phyloP scores from a whole-genome alignment of 2,888 invertebrate genomes.

The Macrosiphum euphorbiae region DNA sequence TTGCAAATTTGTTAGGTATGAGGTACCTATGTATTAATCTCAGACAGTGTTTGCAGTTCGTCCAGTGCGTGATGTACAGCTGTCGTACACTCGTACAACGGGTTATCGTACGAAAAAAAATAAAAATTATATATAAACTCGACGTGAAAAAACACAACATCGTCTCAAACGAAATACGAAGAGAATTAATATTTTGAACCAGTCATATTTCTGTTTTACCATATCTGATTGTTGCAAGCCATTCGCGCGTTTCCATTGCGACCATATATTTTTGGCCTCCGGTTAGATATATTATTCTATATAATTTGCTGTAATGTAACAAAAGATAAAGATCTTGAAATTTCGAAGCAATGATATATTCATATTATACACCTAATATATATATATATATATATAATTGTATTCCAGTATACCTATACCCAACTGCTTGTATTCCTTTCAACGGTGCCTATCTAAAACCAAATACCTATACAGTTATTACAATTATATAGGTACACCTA shows the following conservation, averaged over 20 bases:
- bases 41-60: not conserved
- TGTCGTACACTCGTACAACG: not conserved
- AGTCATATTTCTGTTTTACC: slow-evolving; percentile 7
- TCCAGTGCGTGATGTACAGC: not conserved
- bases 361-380: too few relatives aligned
- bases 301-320: not conserved
- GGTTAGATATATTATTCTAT: not conserved
- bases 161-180: not conserved
- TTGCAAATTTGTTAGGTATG: not conserved
- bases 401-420: not conserved
- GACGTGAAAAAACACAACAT: not conserved
- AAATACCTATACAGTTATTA: not conserved
- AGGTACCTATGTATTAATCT: not conserved
- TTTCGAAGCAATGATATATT: not conserved
- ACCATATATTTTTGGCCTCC: not conserved
- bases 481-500: not conserved
- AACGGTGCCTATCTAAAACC: not conserved
- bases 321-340: not conserved
- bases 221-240: not conserved
- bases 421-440: not conserved
- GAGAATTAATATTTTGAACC: slow-evolving; percentile 27
- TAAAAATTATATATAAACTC: not conserved
- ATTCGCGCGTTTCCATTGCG: not conserved
- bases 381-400: not conserved
- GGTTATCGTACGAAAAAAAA: not conserved